phyloP scores from a whole-genome alignment of 1,140 invertebrate genomes.

The Ganaspis sp. region DNA sequence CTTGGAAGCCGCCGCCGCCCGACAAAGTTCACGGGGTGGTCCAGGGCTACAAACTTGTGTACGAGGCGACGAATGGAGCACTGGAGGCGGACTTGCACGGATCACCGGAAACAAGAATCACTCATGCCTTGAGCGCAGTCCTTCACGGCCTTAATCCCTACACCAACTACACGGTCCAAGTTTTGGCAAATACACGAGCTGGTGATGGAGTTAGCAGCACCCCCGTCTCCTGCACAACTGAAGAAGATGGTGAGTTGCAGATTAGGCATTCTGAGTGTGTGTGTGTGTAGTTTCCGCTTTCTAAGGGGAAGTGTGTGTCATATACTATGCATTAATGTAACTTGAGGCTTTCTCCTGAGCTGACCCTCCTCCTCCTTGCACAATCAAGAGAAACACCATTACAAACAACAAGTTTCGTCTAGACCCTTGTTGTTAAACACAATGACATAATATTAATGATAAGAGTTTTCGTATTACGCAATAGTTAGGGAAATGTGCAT shows the following conservation, averaged over 20 bases:
- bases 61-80: slow-evolving; percentile 78
- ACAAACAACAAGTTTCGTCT: slow-evolving; percentile 15
- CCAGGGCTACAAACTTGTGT: slow-evolving; percentile 88
- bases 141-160: slow-evolving; percentile 82
- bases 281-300: background rate
- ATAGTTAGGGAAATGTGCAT: no score
- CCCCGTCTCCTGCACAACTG: slow-evolving; percentile 83
- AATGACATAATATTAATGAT: background rate
- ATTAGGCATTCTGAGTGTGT: background rate
- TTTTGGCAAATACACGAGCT: slow-evolving; percentile 85
- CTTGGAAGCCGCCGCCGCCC: slow-evolving; percentile 85
- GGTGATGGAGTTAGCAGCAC: slow-evolving; percentile 85
- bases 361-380: background rate
- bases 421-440: background rate
- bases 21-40: slow-evolving; percentile 85
- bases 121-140: slow-evolving; percentile 75
- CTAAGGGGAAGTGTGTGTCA: background rate
- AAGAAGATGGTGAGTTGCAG: slow-evolving; percentile 79
- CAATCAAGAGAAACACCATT: background rate
- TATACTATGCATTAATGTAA: slow-evolving; percentile 24
- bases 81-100: slow-evolving; percentile 65
- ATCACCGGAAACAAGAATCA: slow-evolving; percentile 78
- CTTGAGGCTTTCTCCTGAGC: background rate
- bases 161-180: slow-evolving; percentile 88
- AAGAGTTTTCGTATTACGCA: no score